Evolutionary conservation across 2,113 vertebrate species (phyloP).

Genomic region (Solenodon paradoxus): DNA sequence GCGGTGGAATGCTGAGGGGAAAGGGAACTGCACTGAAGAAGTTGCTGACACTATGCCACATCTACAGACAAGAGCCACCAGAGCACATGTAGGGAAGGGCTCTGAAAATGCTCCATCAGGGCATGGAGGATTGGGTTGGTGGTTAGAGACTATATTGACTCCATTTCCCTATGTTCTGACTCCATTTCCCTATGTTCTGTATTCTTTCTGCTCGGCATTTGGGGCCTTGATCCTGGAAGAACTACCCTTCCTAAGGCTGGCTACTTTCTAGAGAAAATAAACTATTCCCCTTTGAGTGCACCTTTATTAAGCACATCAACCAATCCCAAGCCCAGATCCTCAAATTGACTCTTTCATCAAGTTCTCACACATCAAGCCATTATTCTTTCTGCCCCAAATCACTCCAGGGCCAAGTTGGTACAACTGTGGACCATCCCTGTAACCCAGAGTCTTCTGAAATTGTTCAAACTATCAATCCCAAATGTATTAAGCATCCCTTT

Average conservation of each 20-base stretch:
- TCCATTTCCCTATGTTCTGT: not conserved
- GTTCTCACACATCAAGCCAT: not conserved
- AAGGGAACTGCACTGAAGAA: not conserved
- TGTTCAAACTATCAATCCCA: not conserved
- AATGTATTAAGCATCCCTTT: not conserved
- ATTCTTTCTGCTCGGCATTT: not conserved
- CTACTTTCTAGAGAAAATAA: not conserved
- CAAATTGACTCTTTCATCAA: not conserved
- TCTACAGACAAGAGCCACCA: not conserved
- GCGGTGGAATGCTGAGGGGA: not conserved
- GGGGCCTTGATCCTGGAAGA: not conserved
- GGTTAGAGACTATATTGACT: not conserved
- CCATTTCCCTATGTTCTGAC: not conserved
- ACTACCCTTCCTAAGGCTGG: not conserved
- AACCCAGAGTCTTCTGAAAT: not conserved
- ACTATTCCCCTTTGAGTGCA: not conserved
- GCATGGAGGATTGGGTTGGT: accelerated
- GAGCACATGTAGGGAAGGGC: accelerated
- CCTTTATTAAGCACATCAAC: not conserved
- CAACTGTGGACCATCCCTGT: not conserved
- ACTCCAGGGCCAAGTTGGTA: not conserved
- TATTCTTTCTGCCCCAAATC: not conserved
- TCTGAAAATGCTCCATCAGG: not conserved
- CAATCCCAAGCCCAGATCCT: not conserved
- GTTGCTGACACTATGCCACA: accelerated